Conservation (phyloP, 2,113 vertebrate genomes). For the Meleagris gallopavo region DNA sequence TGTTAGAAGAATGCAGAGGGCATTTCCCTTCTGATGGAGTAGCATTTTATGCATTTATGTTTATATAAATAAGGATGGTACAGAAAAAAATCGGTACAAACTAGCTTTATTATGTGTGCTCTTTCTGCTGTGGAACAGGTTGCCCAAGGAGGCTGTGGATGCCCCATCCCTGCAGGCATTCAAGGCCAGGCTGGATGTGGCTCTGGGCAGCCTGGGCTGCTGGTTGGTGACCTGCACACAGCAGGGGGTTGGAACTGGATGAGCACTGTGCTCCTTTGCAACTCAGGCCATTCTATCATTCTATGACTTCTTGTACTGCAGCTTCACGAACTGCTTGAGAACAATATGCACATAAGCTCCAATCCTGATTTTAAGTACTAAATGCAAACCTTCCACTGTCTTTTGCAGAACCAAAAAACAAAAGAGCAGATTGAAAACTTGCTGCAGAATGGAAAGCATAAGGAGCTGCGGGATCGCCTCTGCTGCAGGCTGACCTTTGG, state of each 20-base stretch:
- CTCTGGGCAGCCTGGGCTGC: too few species aligned
- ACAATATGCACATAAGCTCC: rapidly evolving
- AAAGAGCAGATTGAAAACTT: slow-evolving; percentile 87
- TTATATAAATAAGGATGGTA: neutral
- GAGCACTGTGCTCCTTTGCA: too few species aligned
- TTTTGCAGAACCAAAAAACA: slow-evolving; percentile 85
- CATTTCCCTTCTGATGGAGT: neutral
- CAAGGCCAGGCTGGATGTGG: too few species aligned
- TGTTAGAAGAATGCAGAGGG: rapidly evolving
- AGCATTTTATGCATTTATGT: neutral
- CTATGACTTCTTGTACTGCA: neutral
- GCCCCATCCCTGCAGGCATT: too few species aligned
- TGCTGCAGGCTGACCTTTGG: slow-evolving; percentile 90
- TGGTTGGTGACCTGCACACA: too few species aligned
- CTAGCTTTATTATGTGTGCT: rapidly evolving
- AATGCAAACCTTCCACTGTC: rapidly evolving
- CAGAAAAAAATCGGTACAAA: neutral
- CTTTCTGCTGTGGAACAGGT: too few species aligned
- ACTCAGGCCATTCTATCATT: too few species aligned
- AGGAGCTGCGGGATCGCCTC: slow-evolving; percentile 85
- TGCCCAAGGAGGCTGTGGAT: too few species aligned
- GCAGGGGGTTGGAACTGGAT: too few species aligned
- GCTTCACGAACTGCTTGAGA: rapidly evolving
- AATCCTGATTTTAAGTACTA: too few species aligned
- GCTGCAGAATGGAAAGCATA: slow-evolving; percentile 74